Percentiles rank a stretch among this genome's conserved stretches.
Evolutionary conservation across 2,888 invertebrate genomes (phyloP).

Genomic region (Dolichomitus sp.): DNA sequence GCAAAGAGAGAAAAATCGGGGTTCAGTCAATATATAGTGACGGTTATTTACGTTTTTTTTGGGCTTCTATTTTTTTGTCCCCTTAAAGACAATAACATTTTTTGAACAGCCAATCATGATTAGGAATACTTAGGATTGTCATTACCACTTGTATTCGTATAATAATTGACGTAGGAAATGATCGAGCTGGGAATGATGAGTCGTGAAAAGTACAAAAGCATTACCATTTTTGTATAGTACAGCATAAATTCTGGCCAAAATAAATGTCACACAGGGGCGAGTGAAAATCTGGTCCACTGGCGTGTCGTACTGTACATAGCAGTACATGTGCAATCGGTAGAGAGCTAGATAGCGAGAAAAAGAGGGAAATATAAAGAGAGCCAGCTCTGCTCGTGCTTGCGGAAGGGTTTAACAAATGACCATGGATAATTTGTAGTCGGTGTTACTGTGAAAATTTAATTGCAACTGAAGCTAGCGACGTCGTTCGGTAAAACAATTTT

Average conservation of each 20-base stretch:
- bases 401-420: constrained; percentile 57
- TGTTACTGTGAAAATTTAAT: constrained; percentile 50
- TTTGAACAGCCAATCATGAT: too few species aligned
- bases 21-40: too few species aligned
- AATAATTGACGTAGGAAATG: not conserved
- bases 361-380: not conserved
- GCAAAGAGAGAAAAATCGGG: not conserved
- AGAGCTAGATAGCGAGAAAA: not conserved
- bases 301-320: constrained; percentile 20
- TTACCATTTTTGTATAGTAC: not conserved
- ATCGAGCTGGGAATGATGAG: not conserved
- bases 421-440: constrained; percentile 57
- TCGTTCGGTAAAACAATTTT: constrained; percentile 37
- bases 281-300: constrained; percentile 14
- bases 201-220: not conserved
- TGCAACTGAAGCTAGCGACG: constrained; percentile 35
- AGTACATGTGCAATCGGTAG: not conserved
- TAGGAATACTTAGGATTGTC: too few species aligned
- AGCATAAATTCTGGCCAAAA: constrained; percentile 24
- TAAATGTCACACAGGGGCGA: constrained; percentile 24
- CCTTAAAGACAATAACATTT: too few species aligned
- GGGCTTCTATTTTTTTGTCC: too few species aligned
- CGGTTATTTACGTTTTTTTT: too few species aligned
- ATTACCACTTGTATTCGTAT: not conserved
- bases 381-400: constrained; percentile 37